Base-by-base conservation (phyloP, 2,888 invertebrate species). In the Epirrhoe alternata region DNA sequence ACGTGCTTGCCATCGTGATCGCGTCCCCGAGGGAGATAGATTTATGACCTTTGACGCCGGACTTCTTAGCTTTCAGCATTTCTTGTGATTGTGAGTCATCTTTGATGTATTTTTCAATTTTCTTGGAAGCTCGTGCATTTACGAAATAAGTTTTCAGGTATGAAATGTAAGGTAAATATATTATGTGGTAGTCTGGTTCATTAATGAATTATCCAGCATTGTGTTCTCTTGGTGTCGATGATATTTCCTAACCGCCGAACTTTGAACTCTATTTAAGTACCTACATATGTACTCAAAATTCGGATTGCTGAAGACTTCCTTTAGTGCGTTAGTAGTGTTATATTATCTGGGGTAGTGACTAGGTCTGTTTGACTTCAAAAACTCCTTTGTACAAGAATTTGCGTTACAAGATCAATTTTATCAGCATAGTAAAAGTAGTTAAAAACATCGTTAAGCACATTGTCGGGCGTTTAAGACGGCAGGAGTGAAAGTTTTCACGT, bases 391-490 rank as follows among this genome's bases (percentile, higher is more conserved):
- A 10, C 47, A 5, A 47, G 47, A 47, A 47, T 16, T 47, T 14
- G 47, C 14, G 45, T 6, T 45, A 16, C 35, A 16, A 17, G 50
- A 88, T 87, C 84, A 88, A 88, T 88, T 85, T 78, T 86, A 85
- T 87, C 84, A 86, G 86, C 82, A 86, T 87, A 84, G 83, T 85
- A 81, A 84, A 86, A 88, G 89, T 89, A 89, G 88, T 91, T 89
- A 89, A 89, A 90, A 90, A 90, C 88, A 89, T 86, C 89, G 88
- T 89, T 89, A 90, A 88, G 89, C 88, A 87, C 88, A 90, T 91
- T 89, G 89, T 90, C 87, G 85, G 86, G 82, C 88, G 86, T 87
- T 89, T 83, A 86, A 87, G 86, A 82, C 84, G 82, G 82, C 81
- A 85, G 81, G 82, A 86, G 88, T 85, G 85, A 86, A 91, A 91